These are phyloP conservation scores for Uloborus diversus DNA, from an alignment of 1,140 invertebrate genomes.

Conservation along the genomic window DNA sequence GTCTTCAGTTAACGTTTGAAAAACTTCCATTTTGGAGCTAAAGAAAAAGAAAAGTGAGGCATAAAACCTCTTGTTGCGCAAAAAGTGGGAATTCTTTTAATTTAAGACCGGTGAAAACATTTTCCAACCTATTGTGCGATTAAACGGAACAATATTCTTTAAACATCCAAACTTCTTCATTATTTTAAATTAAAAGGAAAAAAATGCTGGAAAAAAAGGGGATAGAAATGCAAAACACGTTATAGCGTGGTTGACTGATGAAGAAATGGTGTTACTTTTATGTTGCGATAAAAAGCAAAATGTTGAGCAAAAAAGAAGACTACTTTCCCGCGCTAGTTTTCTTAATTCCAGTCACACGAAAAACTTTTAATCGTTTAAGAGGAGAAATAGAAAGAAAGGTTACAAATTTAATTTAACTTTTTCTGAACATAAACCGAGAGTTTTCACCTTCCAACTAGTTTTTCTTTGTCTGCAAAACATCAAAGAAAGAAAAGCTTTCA, in stretches of 20 bases:
- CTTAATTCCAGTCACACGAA: slow-evolving; percentile 51
- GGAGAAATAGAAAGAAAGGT: slow-evolving; percentile 40
- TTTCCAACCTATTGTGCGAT: not conserved
- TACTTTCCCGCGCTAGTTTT: slow-evolving; percentile 28
- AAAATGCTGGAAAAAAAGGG: not conserved
- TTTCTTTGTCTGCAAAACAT: slow-evolving; percentile 16
- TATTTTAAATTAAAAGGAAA: slow-evolving; percentile 51
- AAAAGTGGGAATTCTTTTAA: slow-evolving; percentile 9
- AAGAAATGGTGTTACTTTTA: slow-evolving; percentile 30
- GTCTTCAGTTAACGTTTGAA: not conserved
- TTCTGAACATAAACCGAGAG: slow-evolving; percentile 29
- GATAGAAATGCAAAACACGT: slow-evolving; percentile 36
- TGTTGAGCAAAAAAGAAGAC: slow-evolving; percentile 7
- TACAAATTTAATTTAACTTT: slow-evolving; percentile 50
- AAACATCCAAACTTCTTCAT: slow-evolving; percentile 50
- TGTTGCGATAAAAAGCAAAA: slow-evolving; percentile 35
- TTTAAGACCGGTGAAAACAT: not conserved
- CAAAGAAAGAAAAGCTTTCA: slow-evolving; percentile 33
- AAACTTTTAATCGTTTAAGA: slow-evolving; percentile 41
- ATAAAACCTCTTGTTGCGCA: slow-evolving; percentile 28
- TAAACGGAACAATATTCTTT: slow-evolving; percentile 37
- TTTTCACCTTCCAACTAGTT: slow-evolving; percentile 8
- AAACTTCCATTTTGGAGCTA: not conserved
- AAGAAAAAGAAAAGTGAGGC: not conserved
- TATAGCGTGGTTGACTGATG: slow-evolving; percentile 47